Evolutionary conservation across 2,888 invertebrate species (phyloP), one percentile per base, ranked within the genome.

Genomic region (Drosophila meridiana): DNA sequence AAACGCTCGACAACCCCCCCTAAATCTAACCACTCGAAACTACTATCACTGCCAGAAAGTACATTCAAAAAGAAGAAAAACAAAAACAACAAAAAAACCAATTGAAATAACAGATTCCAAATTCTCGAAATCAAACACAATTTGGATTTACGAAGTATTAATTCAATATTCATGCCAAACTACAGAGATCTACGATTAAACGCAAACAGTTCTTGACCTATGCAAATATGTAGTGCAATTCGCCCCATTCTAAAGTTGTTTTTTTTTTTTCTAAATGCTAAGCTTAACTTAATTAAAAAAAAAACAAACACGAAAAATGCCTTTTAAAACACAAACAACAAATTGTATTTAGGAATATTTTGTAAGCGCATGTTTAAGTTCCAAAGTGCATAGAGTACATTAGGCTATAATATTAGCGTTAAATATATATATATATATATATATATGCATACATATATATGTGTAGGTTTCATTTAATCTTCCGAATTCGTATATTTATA

Each of bases 31-130:
- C 32, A 20, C 14, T 2, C 57, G 20, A 56, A 57, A 42, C 13
- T 57, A 57, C 50, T 34, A 20, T n/a, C 58, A 58, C 58, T 58
- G 58, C 58, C 58, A 45, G n/a, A 34, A 45, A 34, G 4, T 13
- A 13, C 4, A 32, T 11, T 7, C 4, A 6, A 9, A 34, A 47
- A 28, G 13, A 26, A 45, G 5, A 14, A 11, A 2, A 26, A 26
- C 9, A 9, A 42, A 2, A 42, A n/a, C 0, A 26, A 32, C 0
- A n/a, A 32, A 50, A 32, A 48, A 28, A 28, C 6, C 43, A 4
- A 8, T 14, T 26, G 14, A 26, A 28, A 40, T 43, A 38, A 14
- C 8, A 48, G n/a, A 26, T 32, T 57, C 32, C 32, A 7, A 42
- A 43, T 42, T 43, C 30, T 32, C 32, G 32, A 57, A 57, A 43